Base-by-base conservation (phyloP, 2,113 vertebrate genomes). In the Zapornia atra region DNA sequence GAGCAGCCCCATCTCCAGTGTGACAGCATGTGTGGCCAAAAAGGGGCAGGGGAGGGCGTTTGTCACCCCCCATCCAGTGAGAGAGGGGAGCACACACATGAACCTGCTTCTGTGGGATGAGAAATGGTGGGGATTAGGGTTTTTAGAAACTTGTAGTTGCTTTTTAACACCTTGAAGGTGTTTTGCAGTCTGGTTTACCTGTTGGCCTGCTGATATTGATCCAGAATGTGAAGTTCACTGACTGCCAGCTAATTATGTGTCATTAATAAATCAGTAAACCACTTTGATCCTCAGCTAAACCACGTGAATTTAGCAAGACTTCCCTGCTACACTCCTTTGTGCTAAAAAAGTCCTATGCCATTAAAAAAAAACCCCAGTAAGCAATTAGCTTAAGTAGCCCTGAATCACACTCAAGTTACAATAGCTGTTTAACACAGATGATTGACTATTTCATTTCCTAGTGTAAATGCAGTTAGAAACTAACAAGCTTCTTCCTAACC, bases 231-330 rank as follows among this genome's bases (percentile, higher is more conserved):
- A 85, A 79, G 92, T 80, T 88, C 82, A 85, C 38, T 46, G 68
- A 70, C 8, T 76, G 34, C 19, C 3, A 6, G 42, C 66, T 95
- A 94, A 95, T 94, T 91, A 79, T 3, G 1, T 89, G 75, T 83
- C 83, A 79, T 90, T 92, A 91, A 91, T 85, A 93, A 93, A 94
- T 88, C 85, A 80, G n/a, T 94, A 96, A 81, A 86, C 15, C 46
- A 79, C 57, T 95, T 90, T 51, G 57, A 92, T 85, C 40, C 63
- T 69, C 53, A 85, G 48, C 56, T 87, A 76, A 96, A 88, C 42
- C 31, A 40, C 4, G 2, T 59, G 57, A 75, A 14, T 59, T 5
- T 22, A 93, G 54, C 57, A 44, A 78, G 71, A 61, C 88, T 92
- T 73, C 38, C 21, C 33, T 86, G 75, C 29, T 20, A 31, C 6